A percentile compares a stretch with the other conserved stretches of the same genome.
Conservation (phyloP, 1,140 invertebrate genomes). For the Ostrea denselamellosa region DNA sequence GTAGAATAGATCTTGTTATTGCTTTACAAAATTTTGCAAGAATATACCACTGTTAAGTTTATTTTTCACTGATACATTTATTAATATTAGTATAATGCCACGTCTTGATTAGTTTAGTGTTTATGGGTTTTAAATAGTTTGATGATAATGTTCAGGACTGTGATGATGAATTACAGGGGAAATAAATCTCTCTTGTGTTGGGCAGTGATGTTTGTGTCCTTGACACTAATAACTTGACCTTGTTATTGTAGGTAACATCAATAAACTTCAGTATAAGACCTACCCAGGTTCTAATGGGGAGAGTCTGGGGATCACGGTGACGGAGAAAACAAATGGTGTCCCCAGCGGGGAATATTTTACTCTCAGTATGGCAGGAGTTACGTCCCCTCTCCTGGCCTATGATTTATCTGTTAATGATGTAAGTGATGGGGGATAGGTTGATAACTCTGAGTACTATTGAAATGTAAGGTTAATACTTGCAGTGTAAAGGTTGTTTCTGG, state of each 20-base stretch:
- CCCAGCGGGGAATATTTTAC: slow-evolving; percentile 56
- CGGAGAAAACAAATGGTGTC: slow-evolving; percentile 56
- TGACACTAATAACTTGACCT: neutral
- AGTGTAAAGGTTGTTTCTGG: too few relatives aligned
- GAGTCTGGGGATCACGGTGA: slow-evolving; percentile 51
- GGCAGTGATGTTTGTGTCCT: neutral
- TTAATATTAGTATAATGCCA: too few relatives aligned
- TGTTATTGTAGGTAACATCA: slow-evolving; percentile 49
- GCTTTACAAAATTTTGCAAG: too few relatives aligned
- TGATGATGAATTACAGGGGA: too few relatives aligned
- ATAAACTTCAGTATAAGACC: slow-evolving; percentile 7
- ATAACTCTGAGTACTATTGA: too few relatives aligned
- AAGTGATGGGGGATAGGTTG: slow-evolving; percentile 7
- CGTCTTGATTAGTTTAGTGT: too few relatives aligned
- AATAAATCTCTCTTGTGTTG: neutral
- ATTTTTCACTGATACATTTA: too few relatives aligned
- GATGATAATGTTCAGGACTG: too few relatives aligned
- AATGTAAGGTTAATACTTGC: too few relatives aligned
- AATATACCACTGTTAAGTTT: too few relatives aligned
- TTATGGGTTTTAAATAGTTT: too few relatives aligned
- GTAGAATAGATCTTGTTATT: too few relatives aligned
- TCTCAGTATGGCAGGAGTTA: slow-evolving; percentile 55
- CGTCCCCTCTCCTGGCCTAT: slow-evolving; percentile 51
- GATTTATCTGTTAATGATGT: slow-evolving; percentile 57
- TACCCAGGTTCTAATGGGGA: slow-evolving; percentile 38